Evolutionary conservation across 2,797 vertebrate species (phyloP).

Genomic region (Chromis chromis): DNA sequence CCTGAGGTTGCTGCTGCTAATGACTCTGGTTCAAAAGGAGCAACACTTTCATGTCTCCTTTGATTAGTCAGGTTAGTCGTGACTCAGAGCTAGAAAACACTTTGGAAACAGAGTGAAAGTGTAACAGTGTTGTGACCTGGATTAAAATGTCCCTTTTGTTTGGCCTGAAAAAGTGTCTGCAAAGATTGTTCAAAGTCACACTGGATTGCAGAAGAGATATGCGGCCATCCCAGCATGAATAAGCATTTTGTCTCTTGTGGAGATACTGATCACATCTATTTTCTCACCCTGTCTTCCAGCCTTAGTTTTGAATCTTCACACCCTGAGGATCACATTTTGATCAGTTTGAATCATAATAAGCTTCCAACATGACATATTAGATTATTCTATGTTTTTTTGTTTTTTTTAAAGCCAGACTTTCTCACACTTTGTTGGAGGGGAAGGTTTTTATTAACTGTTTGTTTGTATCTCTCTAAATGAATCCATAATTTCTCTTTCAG

Average conservation of each 20-base stretch:
- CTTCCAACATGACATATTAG: conserved; percentile 27
- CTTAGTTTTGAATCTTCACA: conserved; percentile 39
- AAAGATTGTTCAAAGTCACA: conserved; percentile 72
- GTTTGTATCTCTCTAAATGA: conserved; percentile 44
- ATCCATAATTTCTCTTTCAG: conserved; percentile 34
- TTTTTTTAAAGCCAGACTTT: not conserved
- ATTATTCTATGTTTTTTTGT: conserved; percentile 2
- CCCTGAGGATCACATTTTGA: conserved; percentile 39
- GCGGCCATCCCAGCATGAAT: conserved; percentile 27
- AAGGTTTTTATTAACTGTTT: conserved; percentile 24
- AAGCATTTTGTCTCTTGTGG: conserved; percentile 31
- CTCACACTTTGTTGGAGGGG: not conserved
- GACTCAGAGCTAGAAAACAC: conserved; percentile 64
- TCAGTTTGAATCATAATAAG: conserved; percentile 44
- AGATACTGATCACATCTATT: conserved; percentile 41
- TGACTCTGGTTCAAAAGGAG: conserved; percentile 75
- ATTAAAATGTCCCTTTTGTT: conserved; percentile 50
- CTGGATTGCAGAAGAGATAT: conserved; percentile 20
- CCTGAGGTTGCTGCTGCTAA: conserved; percentile 68
- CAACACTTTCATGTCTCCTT: conserved; percentile 75
- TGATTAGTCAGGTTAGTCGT: conserved; percentile 70
- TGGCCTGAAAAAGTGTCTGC: conserved; percentile 29
- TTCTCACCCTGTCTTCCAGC: conserved; percentile 24
- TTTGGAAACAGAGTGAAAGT: conserved; percentile 53
- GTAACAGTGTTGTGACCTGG: conserved; percentile 49